Evolutionary conservation across 2,797 vertebrate genomes (phyloP).

Genomic region (Eulemur albifrons): DNA sequence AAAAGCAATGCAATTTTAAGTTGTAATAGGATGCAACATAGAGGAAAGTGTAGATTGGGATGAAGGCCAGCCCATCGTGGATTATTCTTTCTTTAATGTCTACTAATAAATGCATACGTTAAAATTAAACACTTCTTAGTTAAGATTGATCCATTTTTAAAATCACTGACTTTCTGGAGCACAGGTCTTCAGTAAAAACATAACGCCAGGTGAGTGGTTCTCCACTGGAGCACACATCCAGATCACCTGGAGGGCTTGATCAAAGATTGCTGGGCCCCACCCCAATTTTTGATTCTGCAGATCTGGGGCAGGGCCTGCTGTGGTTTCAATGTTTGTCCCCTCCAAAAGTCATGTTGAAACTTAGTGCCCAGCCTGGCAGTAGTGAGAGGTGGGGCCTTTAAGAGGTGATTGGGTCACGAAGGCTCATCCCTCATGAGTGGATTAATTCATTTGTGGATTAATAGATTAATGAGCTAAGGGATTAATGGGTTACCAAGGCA

Average conservation of each 20-base stretch:
- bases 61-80: too few species aligned
- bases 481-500: not conserved
- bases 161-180: not conserved
- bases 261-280: rapidly evolving
- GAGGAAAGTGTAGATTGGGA: not conserved
- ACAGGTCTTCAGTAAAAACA: too few species aligned
- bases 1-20: not conserved
- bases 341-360: not conserved
- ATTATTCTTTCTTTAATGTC: not conserved
- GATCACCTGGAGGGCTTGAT: not conserved
- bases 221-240: rapidly evolving
- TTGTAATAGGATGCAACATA: rapidly evolving
- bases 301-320: rapidly evolving
- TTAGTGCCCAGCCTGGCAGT: not conserved
- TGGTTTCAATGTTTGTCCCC: not conserved
- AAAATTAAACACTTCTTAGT: not conserved
- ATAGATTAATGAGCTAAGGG: not conserved
- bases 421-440: not conserved
- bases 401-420: not conserved
- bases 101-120: rapidly evolving
- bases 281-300: not conserved
- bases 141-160: not conserved
- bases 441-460: not conserved
- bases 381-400: not conserved
- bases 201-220: too few species aligned